A percentile compares a stretch with the other conserved stretches of the same genome.
Conservation (phyloP, 2,113 vertebrate genomes). For the Struthio camelus region DNA sequence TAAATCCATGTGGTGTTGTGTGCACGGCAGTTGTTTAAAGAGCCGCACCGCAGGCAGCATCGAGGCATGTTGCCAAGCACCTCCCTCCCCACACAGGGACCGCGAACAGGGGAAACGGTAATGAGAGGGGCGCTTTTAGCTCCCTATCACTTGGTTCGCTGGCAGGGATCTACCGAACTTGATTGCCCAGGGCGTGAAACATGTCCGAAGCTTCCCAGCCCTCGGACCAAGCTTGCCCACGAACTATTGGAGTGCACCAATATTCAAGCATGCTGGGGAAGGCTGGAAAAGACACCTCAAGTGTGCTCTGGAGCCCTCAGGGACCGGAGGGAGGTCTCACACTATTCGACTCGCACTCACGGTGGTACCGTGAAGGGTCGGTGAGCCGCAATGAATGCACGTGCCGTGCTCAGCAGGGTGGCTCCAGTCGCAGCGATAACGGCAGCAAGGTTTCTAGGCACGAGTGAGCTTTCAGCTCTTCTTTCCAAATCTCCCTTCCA, state of each 20-base stretch:
- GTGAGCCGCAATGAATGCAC: background rate
- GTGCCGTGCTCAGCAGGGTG: background rate
- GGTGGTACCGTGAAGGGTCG: background rate
- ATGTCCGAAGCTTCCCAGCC: too few species aligned
- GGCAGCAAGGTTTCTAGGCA: background rate
- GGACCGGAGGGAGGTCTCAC: background rate
- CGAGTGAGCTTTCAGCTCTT: background rate
- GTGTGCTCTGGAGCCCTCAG: background rate
- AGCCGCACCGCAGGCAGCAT: fast-evolving
- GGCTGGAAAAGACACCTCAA: too few species aligned
- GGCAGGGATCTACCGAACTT: background rate
- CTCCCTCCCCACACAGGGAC: background rate
- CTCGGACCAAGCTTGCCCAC: too few species aligned
- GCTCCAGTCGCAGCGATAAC: background rate
- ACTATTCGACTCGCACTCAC: background rate
- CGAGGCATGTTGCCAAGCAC: background rate
- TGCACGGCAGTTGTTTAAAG: background rate
- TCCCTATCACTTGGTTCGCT: background rate
- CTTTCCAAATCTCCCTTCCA: background rate
- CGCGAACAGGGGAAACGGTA: too few species aligned
- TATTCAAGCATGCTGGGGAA: too few species aligned
- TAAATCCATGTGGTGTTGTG: fast-evolving
- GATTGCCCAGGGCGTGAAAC: background rate
- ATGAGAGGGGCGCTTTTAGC: background rate
- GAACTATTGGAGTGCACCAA: too few species aligned